Conservation (phyloP, 2,113 vertebrate species). For the Melanerpes aurifrons region DNA sequence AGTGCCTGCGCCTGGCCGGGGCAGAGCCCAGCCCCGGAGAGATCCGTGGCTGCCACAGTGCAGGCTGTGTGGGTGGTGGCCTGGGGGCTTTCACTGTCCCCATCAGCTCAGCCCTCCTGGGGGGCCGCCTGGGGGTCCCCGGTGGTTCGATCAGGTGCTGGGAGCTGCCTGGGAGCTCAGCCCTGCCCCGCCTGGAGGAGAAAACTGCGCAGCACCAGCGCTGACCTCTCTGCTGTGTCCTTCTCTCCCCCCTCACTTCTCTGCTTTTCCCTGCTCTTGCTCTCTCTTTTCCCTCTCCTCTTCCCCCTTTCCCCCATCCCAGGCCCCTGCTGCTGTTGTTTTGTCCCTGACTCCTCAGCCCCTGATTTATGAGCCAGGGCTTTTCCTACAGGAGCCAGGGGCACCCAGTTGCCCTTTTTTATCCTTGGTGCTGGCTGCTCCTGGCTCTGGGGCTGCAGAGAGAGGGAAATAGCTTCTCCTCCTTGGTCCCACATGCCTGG, state of each 20-base stretch:
- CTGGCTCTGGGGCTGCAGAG: neutral
- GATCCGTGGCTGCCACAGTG: accelerated
- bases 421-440: neutral
- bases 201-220: accelerated
- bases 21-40: accelerated
- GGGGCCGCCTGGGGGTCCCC: neutral
- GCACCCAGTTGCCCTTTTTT: neutral
- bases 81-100: neutral
- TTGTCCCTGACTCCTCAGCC: neutral
- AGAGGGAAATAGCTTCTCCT: neutral
- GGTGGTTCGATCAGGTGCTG: accelerated
- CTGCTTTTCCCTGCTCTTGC: neutral
- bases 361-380: neutral
- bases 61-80: accelerated
- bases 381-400: neutral
- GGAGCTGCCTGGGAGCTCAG: neutral
- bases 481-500: accelerated
- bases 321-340: neutral
- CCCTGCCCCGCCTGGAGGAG: accelerated
- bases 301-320: accelerated
- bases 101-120: accelerated
- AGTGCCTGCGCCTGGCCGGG: accelerated
- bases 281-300: neutral
- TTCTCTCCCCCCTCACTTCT: neutral
- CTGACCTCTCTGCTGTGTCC: accelerated